Percentiles rank a stretch among this genome's conserved stretches.
Evolutionary conservation across 2,888 invertebrate species (phyloP).

Genomic region (Electrophaes corylata): DNA sequence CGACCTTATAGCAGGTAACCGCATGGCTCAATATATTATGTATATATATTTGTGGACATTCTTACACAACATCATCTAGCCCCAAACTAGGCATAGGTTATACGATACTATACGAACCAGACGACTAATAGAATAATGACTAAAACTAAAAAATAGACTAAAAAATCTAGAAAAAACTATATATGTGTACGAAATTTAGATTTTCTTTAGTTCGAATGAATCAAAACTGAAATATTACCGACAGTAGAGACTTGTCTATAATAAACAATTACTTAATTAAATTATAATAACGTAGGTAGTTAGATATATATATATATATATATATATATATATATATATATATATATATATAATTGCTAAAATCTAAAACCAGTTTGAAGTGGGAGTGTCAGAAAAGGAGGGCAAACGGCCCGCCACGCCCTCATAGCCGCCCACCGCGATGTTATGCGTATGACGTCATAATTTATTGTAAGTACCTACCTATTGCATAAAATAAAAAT

Average conservation of each 20-base stretch:
- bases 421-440: conserved; percentile 48
- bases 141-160: too few relatives aligned
- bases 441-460: conserved; percentile 24
- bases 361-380: conserved; percentile 65
- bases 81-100: too few relatives aligned
- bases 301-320: too few relatives aligned
- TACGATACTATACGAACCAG: too few relatives aligned
- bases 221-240: not conserved
- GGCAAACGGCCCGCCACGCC: conserved; percentile 62
- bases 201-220: not conserved
- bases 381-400: conserved; percentile 57
- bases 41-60: too few relatives aligned
- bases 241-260: not conserved
- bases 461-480: conserved; percentile 6
- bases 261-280: conserved; percentile 8
- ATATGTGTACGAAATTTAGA: not conserved
- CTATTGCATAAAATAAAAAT: conserved; percentile 2
- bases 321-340: too few relatives aligned
- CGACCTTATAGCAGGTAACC: too few relatives aligned
- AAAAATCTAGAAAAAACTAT: too few relatives aligned
- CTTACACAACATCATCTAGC: too few relatives aligned
- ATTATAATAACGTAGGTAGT: conserved; percentile 7
- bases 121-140: too few relatives aligned
- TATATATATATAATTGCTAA: too few relatives aligned
- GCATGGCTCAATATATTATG: too few relatives aligned